phyloP scores from a whole-genome alignment of 2,113 vertebrate species.

The Caloenas nicobarica region DNA sequence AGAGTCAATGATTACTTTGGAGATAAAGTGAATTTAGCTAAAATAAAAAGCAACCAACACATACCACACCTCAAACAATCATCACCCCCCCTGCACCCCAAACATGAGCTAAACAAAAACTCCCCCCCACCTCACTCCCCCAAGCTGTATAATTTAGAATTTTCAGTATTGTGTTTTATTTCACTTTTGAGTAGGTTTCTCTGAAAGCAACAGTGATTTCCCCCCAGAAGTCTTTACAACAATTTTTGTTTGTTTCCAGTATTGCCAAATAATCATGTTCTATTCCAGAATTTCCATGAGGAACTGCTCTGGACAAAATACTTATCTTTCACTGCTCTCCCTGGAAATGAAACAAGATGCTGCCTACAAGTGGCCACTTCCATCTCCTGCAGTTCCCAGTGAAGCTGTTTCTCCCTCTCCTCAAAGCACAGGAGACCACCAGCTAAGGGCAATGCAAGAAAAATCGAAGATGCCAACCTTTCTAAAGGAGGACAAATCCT shows the following conservation, averaged over 20 bases:
- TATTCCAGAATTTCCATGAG: background rate
- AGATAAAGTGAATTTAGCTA: background rate
- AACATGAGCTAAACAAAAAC: background rate
- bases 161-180: background rate
- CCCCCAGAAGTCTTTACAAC: background rate
- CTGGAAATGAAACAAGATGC: background rate
- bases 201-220: background rate
- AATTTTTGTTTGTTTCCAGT: background rate
- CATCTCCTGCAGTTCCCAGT: background rate
- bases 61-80: background rate
- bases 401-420: background rate
- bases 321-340: background rate
- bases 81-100: no score
- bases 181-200: background rate
- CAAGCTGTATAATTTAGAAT: background rate
- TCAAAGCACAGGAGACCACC: background rate
- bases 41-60: background rate
- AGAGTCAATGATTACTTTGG: background rate
- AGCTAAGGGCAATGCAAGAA: background rate
- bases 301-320: background rate
- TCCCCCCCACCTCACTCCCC: rapidly evolving
- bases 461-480: background rate
- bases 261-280: background rate
- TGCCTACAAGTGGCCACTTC: background rate
- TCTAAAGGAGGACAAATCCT: background rate